Base-by-base conservation (phyloP, 1,140 invertebrate genomes). In the Aphidius ervi region DNA sequence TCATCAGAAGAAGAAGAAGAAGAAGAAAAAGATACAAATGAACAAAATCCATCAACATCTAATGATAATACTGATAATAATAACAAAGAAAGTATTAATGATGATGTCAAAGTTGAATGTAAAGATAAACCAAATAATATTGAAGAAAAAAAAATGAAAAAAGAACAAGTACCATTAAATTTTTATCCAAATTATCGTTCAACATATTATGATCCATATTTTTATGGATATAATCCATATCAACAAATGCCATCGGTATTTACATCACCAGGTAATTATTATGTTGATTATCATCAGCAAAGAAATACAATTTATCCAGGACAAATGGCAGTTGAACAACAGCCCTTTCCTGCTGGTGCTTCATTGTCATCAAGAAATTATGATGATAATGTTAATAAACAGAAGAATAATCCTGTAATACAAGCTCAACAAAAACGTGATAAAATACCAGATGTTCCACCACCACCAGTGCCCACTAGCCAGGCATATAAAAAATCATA, bases 151-250 rank as follows among this genome's bases (percentile, higher is more conserved):
- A 65, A 54, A 56, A 63, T 59, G 6, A 67, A 54, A 6, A 65
- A 65, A 3, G 65, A 68, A 4, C 67, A 65, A 40, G 60, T 65
- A 8, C 73, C 75, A 0, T 52, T 76, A 46, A 75, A 66, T 20
- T 78, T 77, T 48, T 78, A 76, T 48, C 76, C 76, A 0, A 78
- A 75, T 57, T 74, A 75, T 50, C 73, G 70, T 6, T 77, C 76
- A 0, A 37, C 76, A 2, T 70, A 75, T n/a, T 75, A 77, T 58
- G 74, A 75, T 31, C 76, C 76, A 9, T 77, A 77, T 45, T 71
- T 74, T 37, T 74, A 77, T 56, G 65, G 74, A 0, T 74, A 77
- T 56, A 74, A 71, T 48, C 64, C 69, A n/a, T 70, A 50, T 55
- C 70, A 70, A 68, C 69, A 10, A 42, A 71, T 2, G 49, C 59